Percentiles rank a stretch among this genome's conserved stretches.
phyloP scores from a whole-genome alignment of 2,888 invertebrate genomes.

The Ferdinandea cuprea region DNA sequence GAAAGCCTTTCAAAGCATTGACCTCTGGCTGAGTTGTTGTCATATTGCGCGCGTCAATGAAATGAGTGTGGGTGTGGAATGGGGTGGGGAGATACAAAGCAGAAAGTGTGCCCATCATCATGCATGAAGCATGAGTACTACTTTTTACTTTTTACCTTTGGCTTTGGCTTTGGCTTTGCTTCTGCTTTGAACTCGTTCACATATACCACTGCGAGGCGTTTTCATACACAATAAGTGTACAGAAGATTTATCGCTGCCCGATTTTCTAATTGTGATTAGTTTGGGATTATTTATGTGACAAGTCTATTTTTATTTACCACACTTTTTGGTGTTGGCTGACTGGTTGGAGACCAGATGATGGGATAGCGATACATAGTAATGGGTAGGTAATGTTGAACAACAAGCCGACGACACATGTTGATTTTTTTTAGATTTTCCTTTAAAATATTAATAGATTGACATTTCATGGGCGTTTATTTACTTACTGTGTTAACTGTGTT shows the following conservation, averaged over 20 bases:
- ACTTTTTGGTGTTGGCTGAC: not conserved
- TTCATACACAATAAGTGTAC: constrained; percentile 10
- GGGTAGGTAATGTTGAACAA: too few species aligned
- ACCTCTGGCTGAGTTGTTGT: constrained; percentile 39
- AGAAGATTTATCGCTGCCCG: constrained; percentile 32
- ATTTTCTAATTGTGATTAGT: constrained; percentile 49
- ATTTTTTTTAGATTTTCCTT: too few species aligned
- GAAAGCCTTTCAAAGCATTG: constrained; percentile 57
- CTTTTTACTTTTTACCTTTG: not conserved
- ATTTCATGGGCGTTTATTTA: too few species aligned
- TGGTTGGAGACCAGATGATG: not conserved
- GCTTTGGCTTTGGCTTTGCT: not conserved
- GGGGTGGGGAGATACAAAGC: not conserved
- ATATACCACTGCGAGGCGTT: not conserved
- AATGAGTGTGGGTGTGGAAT: not conserved
- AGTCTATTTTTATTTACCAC: constrained; percentile 29
- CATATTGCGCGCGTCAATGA: constrained; percentile 13
- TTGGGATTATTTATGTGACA: constrained; percentile 53
- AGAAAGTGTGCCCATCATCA: constrained; percentile 6
- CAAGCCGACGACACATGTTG: too few species aligned
- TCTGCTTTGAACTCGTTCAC: constrained; percentile 5
- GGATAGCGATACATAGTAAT: too few species aligned
- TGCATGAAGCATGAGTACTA: not conserved
- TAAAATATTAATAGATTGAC: too few species aligned
- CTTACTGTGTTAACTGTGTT: too few species aligned